Evolutionary conservation across 2,888 invertebrate species (phyloP).

Genomic region (Drosophila helvetica): DNA sequence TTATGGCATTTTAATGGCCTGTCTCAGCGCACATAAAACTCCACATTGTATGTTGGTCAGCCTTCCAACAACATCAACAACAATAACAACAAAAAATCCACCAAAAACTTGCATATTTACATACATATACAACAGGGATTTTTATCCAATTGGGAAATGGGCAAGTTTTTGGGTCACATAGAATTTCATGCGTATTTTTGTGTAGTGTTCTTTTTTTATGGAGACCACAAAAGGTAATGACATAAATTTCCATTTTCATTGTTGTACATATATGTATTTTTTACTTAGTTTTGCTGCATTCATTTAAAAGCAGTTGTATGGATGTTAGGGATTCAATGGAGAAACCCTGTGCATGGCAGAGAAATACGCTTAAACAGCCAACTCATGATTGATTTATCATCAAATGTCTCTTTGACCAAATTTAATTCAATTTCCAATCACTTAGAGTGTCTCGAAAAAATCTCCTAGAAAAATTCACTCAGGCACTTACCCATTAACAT

Average conservation of each 20-base stretch:
- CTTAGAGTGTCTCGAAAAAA: conserved; percentile 1
- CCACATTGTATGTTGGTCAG: conserved; percentile 51
- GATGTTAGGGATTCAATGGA: background rate
- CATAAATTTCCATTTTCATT: conserved; percentile 39
- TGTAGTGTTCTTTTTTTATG: conserved; percentile 27
- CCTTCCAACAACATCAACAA: conserved; percentile 13
- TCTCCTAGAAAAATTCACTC: background rate
- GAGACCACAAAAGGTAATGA: conserved; percentile 43
- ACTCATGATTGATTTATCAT: background rate
- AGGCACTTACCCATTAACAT: conserved; percentile 8
- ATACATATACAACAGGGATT: conserved; percentile 39
- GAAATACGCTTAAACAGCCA: background rate
- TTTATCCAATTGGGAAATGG: conserved; percentile 37
- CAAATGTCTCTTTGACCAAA: background rate
- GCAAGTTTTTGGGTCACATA: conserved; percentile 37
- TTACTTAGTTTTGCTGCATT: background rate
- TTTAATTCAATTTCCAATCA: conserved; percentile 2
- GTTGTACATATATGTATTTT: conserved; percentile 6
- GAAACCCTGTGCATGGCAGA: background rate
- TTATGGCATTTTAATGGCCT: conserved; percentile 74
- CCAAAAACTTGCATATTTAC: conserved; percentile 25
- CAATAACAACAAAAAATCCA: conserved; percentile 1
- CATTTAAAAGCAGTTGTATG: background rate
- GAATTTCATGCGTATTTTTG: conserved; percentile 39
- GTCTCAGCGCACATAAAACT: conserved; percentile 56